phyloP scores from a whole-genome alignment of 2,797 vertebrate species.

The Kryptolebias ocellatus region DNA sequence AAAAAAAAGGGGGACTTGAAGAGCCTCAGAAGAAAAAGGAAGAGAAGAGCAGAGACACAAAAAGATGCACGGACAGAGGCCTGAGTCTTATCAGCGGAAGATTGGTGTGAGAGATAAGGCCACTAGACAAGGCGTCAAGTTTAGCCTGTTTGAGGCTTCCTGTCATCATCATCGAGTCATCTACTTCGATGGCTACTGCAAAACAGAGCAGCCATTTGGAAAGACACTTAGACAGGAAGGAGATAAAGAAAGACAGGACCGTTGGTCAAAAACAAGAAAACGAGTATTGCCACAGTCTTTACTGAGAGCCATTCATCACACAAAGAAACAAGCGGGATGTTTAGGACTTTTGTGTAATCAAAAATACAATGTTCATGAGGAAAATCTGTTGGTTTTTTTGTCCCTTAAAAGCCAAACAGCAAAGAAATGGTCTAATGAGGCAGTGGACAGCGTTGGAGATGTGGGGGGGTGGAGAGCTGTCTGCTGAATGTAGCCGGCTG shows the following conservation, averaged over 20 bases:
- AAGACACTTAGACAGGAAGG: slow-evolving; percentile 61
- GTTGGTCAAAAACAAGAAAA: slow-evolving; percentile 59
- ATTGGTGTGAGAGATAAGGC: slow-evolving; percentile 74
- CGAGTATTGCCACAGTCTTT: slow-evolving; percentile 27
- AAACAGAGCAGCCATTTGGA: slow-evolving; percentile 74
- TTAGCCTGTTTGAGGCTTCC: slow-evolving; percentile 77
- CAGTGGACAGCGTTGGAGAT: slow-evolving; percentile 35
- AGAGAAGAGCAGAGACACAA: slow-evolving; percentile 60
- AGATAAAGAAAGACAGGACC: slow-evolving; percentile 65
- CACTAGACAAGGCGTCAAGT: slow-evolving; percentile 69
- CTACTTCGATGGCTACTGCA: slow-evolving; percentile 60
- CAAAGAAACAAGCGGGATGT: slow-evolving; percentile 18
- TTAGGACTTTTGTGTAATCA: background rate
- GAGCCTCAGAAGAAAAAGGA: slow-evolving; percentile 54
- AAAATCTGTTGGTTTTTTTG: slow-evolving; percentile 18
- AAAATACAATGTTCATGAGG: slow-evolving; percentile 4
- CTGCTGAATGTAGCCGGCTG: slow-evolving; percentile 71
- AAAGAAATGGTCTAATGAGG: slow-evolving; percentile 59
- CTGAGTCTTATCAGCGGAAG: slow-evolving; percentile 74
- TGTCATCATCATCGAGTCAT: slow-evolving; percentile 80
- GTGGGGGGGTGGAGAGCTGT: slow-evolving; percentile 58
- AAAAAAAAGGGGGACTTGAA: slow-evolving; percentile 44
- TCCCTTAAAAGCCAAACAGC: slow-evolving; percentile 32
- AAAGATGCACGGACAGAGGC: slow-evolving; percentile 60
- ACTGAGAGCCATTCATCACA: slow-evolving; percentile 14